phyloP scores from a whole-genome alignment of 1,140 invertebrate species.

The Neodiprion virginianus region DNA sequence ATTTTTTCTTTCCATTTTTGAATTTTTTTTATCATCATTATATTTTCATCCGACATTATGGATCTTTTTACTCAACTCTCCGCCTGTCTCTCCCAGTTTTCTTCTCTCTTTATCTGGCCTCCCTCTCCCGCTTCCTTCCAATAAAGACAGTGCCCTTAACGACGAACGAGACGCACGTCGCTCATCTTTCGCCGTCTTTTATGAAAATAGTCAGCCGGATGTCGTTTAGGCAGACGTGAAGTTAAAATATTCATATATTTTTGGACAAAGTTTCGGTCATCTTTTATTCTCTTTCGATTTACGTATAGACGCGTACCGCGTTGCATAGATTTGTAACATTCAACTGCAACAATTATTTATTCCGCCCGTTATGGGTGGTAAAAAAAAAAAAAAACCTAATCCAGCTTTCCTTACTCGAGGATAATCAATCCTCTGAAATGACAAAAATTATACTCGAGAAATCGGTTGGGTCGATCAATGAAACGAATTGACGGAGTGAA shows the following conservation, averaged over 20 bases:
- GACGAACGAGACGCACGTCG: constrained; percentile 4
- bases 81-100: constrained; percentile 25
- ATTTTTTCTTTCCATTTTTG: too few species aligned
- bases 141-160: constrained; percentile 21
- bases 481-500: too few species aligned
- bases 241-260: constrained; percentile 47
- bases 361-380: too few species aligned
- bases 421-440: too few species aligned
- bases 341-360: too few species aligned
- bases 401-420: too few species aligned
- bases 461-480: too few species aligned
- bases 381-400: too few species aligned
- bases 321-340: too few species aligned
- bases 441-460: too few species aligned
- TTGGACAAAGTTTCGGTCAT: constrained; percentile 27
- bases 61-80: constrained; percentile 31
- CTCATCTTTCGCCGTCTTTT: constrained; percentile 46
- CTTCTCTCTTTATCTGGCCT: constrained; percentile 14
- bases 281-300: background rate
- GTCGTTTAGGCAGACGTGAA: constrained; percentile 31
- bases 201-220: constrained; percentile 61
- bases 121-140: constrained; percentile 23
- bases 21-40: too few species aligned
- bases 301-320: too few species aligned
- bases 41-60: constrained; percentile 20